Conservation (phyloP, 2,113 vertebrate genomes). For the Acanthisitta chloris region DNA sequence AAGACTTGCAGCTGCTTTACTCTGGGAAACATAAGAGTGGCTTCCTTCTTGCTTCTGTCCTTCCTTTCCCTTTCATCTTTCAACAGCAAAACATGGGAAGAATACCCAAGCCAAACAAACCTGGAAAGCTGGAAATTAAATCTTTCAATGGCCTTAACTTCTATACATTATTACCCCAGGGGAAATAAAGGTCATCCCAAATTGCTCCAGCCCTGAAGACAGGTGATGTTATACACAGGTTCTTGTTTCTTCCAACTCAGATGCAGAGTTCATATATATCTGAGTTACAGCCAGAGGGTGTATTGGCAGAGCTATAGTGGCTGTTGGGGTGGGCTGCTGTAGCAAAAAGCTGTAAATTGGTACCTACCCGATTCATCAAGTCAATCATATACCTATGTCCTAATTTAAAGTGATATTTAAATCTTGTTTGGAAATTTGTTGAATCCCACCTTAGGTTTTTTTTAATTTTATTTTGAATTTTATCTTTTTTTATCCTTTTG, state of each 20-base stretch:
- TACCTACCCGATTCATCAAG: fast-evolving
- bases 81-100: background rate
- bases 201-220: background rate
- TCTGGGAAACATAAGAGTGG: background rate
- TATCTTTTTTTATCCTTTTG: background rate
- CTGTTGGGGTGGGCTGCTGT: background rate
- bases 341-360: background rate
- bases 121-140: background rate
- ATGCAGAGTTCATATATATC: background rate
- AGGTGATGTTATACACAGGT: background rate
- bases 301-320: background rate
- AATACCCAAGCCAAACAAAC: background rate
- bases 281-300: fast-evolving
- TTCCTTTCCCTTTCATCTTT: background rate
- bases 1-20: background rate
- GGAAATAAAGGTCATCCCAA: background rate
- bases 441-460: background rate
- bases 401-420: background rate
- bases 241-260: background rate
- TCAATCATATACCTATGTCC: background rate
- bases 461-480: background rate
- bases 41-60: background rate
- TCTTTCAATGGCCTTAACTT: background rate
- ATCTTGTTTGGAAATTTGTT: background rate
- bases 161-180: background rate